phyloP scores from a whole-genome alignment of 2,797 vertebrate genomes.

The Pempheris klunzingeri region DNA sequence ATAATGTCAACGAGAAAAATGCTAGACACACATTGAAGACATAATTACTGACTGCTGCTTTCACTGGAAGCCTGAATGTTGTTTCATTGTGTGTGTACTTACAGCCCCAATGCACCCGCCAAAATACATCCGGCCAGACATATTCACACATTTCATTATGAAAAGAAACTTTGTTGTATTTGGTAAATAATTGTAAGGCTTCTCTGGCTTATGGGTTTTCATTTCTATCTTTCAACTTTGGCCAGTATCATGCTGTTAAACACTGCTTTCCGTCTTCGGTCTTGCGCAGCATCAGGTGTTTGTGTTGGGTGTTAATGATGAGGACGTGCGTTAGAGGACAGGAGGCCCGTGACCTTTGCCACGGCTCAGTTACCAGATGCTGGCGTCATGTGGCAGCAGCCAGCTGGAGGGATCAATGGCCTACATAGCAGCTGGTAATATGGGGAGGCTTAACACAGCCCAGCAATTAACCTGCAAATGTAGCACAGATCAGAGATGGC shows the following conservation, averaged over 20 bases:
- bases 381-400: conserved; percentile 41
- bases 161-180: not conserved
- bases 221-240: not conserved
- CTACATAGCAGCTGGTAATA: conserved; percentile 60
- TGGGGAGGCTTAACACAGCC: conserved; percentile 44
- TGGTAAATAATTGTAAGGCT: not conserved
- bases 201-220: not conserved
- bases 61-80: conserved; percentile 11
- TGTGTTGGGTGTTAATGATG: conserved; percentile 14
- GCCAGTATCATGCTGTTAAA: not conserved
- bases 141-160: not conserved
- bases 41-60: not conserved
- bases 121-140: conserved; percentile 1
- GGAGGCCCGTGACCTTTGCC: conserved; percentile 47
- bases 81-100: conserved; percentile 41
- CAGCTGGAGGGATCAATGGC: conserved; percentile 73
- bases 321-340: conserved; percentile 22
- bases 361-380: conserved; percentile 51
- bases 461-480: conserved; percentile 74
- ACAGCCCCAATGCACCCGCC: not conserved
- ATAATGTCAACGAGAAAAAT: not conserved
- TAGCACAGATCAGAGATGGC: conserved; percentile 37
- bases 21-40: not conserved
- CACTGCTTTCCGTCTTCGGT: not conserved
- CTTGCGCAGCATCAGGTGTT: not conserved